Evolutionary conservation across 1,140 invertebrate species (phyloP).

Genomic region (Apis cerana): DNA sequence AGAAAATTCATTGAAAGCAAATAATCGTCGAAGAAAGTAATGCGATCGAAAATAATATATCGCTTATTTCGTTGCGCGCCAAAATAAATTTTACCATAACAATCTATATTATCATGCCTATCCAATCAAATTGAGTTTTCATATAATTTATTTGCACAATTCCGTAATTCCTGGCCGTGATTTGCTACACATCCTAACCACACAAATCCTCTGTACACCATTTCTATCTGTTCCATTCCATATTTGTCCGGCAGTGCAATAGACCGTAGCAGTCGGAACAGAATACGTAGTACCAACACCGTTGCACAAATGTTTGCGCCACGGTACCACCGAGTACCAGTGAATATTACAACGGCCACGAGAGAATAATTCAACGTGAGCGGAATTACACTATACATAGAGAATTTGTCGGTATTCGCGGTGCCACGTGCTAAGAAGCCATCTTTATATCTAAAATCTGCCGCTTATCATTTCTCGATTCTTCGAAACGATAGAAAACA

Average conservation of each 20-base stretch:
- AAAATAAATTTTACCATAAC: conserved; percentile 12
- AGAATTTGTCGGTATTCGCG: conserved; percentile 12
- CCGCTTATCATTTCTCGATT: conserved; percentile 32
- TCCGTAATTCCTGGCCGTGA: neutral
- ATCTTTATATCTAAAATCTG: conserved; percentile 13
- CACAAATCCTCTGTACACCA: neutral
- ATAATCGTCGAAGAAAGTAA: conserved; percentile 19
- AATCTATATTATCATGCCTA: neutral
- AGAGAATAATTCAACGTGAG: conserved; percentile 23
- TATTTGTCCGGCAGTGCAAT: conserved; percentile 42
- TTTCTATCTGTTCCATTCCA: conserved; percentile 23
- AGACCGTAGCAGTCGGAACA: conserved; percentile 42
- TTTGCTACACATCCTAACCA: neutral
- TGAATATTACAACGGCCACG: conserved; percentile 38
- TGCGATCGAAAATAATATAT: conserved; percentile 14
- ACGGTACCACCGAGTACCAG: conserved; percentile 57
- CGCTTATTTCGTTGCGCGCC: neutral
- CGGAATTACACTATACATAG: neutral
- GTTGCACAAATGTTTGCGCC: conserved; percentile 42
- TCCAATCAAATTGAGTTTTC: neutral
- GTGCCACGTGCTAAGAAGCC: conserved; percentile 29
- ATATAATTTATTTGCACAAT: conserved; percentile 2
- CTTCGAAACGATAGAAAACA: conserved; percentile 2
- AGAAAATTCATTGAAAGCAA: neutral
- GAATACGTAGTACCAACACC: conserved; percentile 48